phyloP scores from a whole-genome alignment of 2,797 vertebrate genomes.

The Cossypha polioptera region DNA sequence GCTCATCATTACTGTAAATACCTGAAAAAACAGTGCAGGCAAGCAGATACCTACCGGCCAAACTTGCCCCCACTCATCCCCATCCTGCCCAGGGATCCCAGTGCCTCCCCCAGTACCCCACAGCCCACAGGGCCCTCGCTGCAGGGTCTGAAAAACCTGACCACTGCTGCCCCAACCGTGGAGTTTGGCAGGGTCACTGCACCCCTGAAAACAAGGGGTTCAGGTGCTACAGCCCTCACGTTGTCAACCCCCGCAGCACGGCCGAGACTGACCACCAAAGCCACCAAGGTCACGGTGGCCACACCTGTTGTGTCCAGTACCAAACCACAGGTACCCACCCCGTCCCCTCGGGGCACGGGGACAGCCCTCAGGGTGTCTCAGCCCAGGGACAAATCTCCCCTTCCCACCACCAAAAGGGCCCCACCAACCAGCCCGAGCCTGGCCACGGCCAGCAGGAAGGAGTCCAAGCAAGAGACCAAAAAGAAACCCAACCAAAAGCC shows the following conservation, averaged over 20 bases:
- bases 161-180: conserved; percentile 34
- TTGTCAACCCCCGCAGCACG: background rate
- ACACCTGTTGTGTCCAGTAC: background rate
- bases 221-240: background rate
- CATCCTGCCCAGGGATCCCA: conserved; percentile 75
- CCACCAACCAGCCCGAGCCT: background rate
- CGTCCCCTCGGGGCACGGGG: background rate
- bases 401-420: background rate
- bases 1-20: conserved; percentile 97
- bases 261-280: conserved; percentile 20
- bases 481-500: conserved; percentile 57
- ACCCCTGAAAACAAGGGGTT: background rate
- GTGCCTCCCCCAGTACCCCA: conserved; percentile 31
- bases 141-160: conserved; percentile 74
- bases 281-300: background rate
- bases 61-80: conserved; percentile 81
- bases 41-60: conserved; percentile 86
- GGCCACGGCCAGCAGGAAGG: conserved; percentile 27
- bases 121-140: conserved; percentile 33
- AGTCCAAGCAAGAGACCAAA: conserved; percentile 49
- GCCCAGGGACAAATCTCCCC: background rate
- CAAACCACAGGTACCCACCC: background rate
- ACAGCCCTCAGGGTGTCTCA: background rate
- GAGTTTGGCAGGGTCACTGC: conserved; percentile 6
- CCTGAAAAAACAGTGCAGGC: conserved; percentile 94